Conservation (phyloP, 2,113 vertebrate genomes). For the Laticauda laticaudata region DNA sequence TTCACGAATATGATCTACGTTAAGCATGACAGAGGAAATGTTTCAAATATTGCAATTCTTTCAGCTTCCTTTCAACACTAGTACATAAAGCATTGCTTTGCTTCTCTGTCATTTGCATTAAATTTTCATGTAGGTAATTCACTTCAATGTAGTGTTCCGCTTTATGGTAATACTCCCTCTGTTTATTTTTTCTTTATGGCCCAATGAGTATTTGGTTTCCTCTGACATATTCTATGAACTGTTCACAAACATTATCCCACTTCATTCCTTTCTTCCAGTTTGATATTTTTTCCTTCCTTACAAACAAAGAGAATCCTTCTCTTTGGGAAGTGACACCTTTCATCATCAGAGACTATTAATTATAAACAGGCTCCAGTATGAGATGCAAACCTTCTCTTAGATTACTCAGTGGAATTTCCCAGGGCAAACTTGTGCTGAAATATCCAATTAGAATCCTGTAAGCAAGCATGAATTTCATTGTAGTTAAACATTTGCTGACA, state of each 20-base stretch:
- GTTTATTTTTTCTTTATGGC: constrained; percentile 39
- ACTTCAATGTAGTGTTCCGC: constrained; percentile 47
- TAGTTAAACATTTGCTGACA: constrained; percentile 81
- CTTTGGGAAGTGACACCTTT: constrained; percentile 7
- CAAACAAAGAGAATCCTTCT: constrained; percentile 25
- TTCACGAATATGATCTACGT: constrained; percentile 34
- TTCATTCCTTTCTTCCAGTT: constrained; percentile 30
- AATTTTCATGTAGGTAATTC: constrained; percentile 65
- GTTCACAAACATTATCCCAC: constrained; percentile 37
- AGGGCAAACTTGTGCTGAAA: constrained; percentile 52
- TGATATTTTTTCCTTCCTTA: not conserved
- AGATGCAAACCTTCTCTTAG: constrained; percentile 39
- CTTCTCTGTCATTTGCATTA: constrained; percentile 58
- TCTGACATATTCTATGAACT: constrained; percentile 47
- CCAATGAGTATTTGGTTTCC: constrained; percentile 54
- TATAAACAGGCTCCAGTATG: constrained; percentile 40
- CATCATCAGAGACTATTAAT: constrained; percentile 56
- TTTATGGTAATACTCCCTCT: constrained; percentile 24
- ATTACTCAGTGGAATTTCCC: constrained; percentile 47
- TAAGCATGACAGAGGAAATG: constrained; percentile 39
- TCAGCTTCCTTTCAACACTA: constrained; percentile 41
- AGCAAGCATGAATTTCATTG: constrained; percentile 72
- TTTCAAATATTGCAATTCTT: constrained; percentile 51
- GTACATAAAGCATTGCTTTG: constrained; percentile 50
- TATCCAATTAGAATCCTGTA: constrained; percentile 65